Conservation (phyloP, 2,888 invertebrate genomes). For the Quadroppia sp. region DNA sequence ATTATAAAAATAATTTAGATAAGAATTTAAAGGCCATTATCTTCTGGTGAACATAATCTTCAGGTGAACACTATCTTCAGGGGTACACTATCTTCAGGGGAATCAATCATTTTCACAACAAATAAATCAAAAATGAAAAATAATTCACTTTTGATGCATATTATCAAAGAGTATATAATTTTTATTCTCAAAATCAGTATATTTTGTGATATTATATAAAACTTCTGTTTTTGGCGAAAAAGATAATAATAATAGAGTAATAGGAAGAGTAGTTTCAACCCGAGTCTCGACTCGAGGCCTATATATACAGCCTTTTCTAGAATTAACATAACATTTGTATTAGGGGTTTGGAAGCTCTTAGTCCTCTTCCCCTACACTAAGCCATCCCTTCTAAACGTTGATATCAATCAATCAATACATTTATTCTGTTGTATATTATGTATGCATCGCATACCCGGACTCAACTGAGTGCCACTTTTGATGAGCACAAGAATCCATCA, state of each 20-base stretch:
- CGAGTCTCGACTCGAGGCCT: no score
- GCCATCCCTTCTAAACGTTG: no score
- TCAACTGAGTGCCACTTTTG: constrained; percentile 15
- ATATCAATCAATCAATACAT: constrained; percentile 15
- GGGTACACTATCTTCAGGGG: not conserved
- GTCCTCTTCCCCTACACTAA: not conserved
- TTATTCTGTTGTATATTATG: not conserved
- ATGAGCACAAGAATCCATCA: constrained; percentile 27
- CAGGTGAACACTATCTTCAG: not conserved
- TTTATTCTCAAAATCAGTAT: not conserved
- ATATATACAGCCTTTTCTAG: not conserved
- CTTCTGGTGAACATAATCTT: no score
- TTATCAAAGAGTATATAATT: not conserved
- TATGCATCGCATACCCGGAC: constrained; percentile 10
- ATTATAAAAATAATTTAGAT: not conserved
- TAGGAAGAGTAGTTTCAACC: not conserved
- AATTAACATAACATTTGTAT: constrained; percentile 34
- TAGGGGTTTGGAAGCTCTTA: not conserved
- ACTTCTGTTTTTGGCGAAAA: not conserved
- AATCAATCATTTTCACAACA: constrained; percentile 10
- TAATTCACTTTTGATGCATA: not conserved
- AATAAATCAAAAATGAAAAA: not conserved
- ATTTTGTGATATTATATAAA: not conserved
- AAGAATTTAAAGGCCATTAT: not conserved
- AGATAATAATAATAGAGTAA: not conserved